These are phyloP conservation scores for Pristionchus fissidentatus DNA, from an alignment of 2,888 invertebrate genomes.

Conservation along the genomic window DNA sequence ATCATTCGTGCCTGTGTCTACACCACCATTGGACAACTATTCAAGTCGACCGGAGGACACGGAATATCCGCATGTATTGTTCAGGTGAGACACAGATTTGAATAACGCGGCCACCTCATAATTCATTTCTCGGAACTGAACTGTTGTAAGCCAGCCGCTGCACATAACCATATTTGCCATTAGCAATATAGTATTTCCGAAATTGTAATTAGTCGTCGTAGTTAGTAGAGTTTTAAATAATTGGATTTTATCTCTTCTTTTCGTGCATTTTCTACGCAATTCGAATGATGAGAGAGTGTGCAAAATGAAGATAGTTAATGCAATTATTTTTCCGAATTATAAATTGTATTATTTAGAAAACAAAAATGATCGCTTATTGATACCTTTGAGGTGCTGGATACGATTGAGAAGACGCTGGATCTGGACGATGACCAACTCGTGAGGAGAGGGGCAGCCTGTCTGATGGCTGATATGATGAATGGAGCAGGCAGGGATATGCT, in stretches of 20 bases:
- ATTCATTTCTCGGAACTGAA: too few relatives aligned
- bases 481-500: slow-evolving; percentile 28
- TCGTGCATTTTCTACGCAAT: too few relatives aligned
- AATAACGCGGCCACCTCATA: neutral
- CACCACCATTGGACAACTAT: neutral
- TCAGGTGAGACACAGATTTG: neutral
- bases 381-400: neutral
- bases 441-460: neutral
- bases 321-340: too few relatives aligned
- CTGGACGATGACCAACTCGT: neutral
- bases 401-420: neutral
- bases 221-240: neutral
- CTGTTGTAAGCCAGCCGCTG: too few relatives aligned
- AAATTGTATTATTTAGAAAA: too few relatives aligned
- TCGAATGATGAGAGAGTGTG: neutral
- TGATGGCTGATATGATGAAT: neutral
- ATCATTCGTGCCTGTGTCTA: neutral
- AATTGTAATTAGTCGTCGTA: neutral
- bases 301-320: neutral
- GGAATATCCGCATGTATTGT: neutral
- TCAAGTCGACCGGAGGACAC: neutral
- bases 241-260: neutral
- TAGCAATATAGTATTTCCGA: neutral
- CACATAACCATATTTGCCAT: neutral
- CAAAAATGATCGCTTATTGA: too few relatives aligned